phyloP scores from a whole-genome alignment of 2,888 invertebrate species.

The Dyspetes luteomarginatus region DNA sequence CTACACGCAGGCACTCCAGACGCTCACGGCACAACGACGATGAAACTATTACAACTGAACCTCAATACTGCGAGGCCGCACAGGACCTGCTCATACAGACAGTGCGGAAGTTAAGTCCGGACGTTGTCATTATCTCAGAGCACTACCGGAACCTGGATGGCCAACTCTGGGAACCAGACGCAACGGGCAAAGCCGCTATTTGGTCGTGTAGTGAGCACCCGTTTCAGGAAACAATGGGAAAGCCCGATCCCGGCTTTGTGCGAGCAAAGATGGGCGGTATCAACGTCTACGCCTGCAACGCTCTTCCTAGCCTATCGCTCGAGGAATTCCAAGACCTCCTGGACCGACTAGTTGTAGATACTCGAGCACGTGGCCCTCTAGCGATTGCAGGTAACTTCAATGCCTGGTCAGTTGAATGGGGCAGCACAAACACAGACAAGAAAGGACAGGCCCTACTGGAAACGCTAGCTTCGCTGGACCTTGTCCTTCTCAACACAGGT shows the following conservation, averaged over 20 bases:
- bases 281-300: conserved; percentile 56
- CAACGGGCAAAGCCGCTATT: background rate
- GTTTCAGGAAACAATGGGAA: background rate
- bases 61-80: background rate
- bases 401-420: conserved; percentile 63
- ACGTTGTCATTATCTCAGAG: background rate
- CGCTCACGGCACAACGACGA: background rate
- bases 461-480: too few species aligned
- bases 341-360: conserved; percentile 51
- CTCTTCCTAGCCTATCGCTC: conserved; percentile 27
- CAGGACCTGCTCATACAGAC: background rate
- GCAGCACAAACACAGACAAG: conserved; percentile 60
- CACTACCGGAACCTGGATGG: background rate
- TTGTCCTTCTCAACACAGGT: too few species aligned
- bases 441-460: too few species aligned
- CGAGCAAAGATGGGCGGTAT: background rate
- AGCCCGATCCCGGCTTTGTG: background rate
- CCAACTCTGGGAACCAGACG: background rate
- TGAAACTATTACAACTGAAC: background rate
- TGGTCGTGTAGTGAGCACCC: background rate
- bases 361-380: conserved; percentile 40
- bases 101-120: background rate
- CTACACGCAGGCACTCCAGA: conserved; percentile 49
- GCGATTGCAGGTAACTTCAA: conserved; percentile 64
- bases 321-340: conserved; percentile 45